These are phyloP conservation scores for Drosophila lini DNA, from an alignment of 1,140 invertebrate genomes.

Conservation along the genomic window DNA sequence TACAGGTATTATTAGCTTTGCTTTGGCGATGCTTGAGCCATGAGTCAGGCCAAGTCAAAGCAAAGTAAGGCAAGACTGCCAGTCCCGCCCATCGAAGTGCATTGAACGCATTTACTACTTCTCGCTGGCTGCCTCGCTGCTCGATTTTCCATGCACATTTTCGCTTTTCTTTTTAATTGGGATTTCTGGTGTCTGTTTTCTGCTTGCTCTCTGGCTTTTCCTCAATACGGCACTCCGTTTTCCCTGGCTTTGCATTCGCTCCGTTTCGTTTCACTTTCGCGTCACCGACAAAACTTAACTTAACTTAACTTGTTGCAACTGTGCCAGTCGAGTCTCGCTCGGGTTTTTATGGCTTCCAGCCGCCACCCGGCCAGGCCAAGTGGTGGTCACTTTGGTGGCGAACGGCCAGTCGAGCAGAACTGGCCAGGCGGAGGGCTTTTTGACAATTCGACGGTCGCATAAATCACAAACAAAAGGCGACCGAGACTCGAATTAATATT, in stretches of 20 bases:
- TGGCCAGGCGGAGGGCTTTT: constrained; percentile 20
- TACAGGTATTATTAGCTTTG: not conserved
- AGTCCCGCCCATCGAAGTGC: constrained; percentile 59
- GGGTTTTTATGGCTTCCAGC: constrained; percentile 65
- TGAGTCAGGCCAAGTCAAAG: constrained; percentile 45
- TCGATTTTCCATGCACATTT: constrained; percentile 62
- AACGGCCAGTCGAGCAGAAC: constrained; percentile 60
- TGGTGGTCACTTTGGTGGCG: constrained; percentile 24
- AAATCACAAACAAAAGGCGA: constrained; percentile 58
- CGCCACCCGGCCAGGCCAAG: constrained; percentile 14
- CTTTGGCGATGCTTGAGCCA: constrained; percentile 34
- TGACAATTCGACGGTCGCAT: constrained; percentile 64
- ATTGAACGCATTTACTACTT: constrained; percentile 73
- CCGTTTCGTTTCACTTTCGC: constrained; percentile 66
- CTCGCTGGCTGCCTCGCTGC: constrained; percentile 27
- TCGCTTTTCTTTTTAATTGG: constrained; percentile 74
- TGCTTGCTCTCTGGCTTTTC: constrained; percentile 34
- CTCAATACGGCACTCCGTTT: constrained; percentile 14
- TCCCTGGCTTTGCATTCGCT: constrained; percentile 46
- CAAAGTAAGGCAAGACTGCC: constrained; percentile 38
- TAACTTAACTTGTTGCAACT: constrained; percentile 68
- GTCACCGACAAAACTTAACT: constrained; percentile 13
- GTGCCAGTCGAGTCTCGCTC: constrained; percentile 57
- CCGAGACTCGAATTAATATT: constrained; percentile 38
- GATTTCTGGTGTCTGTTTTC: constrained; percentile 57